Evolutionary conservation across 2,113 vertebrate species (phyloP).

Genomic region (Ramphastos sulfuratus): DNA sequence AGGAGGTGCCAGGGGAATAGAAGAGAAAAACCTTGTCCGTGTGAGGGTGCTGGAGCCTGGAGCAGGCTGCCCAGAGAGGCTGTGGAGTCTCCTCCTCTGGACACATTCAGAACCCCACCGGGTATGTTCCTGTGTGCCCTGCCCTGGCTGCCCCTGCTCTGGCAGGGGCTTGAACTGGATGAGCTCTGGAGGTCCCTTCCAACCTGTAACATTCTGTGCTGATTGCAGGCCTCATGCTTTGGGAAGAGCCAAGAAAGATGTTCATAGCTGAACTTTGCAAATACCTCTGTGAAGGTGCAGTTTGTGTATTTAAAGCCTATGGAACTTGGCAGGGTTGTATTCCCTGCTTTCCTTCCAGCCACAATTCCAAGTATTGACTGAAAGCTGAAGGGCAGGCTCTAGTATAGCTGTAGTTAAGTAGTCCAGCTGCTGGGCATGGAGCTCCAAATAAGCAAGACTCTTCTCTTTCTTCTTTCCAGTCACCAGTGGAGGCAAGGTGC

Average conservation of each 20-base stretch:
- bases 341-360: not conserved
- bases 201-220: too few relatives aligned
- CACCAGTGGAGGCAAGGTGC: slow-evolving; percentile 80
- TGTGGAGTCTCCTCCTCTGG: too few relatives aligned
- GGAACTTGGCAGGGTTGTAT: not conserved
- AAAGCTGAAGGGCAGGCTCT: not conserved
- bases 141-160: too few relatives aligned
- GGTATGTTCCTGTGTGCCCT: too few relatives aligned
- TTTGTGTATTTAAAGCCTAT: not conserved
- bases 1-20: too few relatives aligned
- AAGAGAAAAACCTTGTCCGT: too few relatives aligned
- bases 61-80: too few relatives aligned
- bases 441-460: slow-evolving; percentile 6
- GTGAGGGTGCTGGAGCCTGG: too few relatives aligned
- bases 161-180: too few relatives aligned
- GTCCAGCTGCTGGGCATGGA: not conserved
- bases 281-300: not conserved
- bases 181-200: too few relatives aligned
- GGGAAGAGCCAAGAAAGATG: not conserved
- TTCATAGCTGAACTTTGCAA: not conserved
- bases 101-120: too few relatives aligned
- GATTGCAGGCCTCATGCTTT: not conserved
- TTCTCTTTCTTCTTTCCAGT: slow-evolving; percentile 77
- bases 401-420: not conserved
- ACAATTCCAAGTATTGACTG: slow-evolving; percentile 2